Evolutionary conservation across 2,797 vertebrate genomes (phyloP).

Genomic region (Catamblyrhynchus diadema): DNA sequence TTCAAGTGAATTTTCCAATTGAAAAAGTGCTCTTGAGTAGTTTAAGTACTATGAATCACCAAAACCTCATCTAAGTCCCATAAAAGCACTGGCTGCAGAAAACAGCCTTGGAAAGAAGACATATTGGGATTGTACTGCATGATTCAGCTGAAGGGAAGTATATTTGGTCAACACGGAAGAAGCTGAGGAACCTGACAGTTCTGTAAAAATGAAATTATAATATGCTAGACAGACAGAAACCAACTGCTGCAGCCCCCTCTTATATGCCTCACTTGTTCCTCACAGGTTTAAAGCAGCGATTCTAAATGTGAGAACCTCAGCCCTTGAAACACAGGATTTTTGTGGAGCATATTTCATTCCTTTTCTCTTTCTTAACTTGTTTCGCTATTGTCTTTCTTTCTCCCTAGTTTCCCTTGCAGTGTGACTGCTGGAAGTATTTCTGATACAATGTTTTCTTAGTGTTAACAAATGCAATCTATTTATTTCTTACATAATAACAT

Average conservation of each 20-base stretch:
- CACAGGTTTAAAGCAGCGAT: not conserved
- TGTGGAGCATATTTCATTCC: not conserved
- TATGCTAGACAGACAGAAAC: slow-evolving; percentile 21
- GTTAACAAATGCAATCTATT: not conserved
- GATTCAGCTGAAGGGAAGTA: slow-evolving; percentile 74
- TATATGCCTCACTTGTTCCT: not conserved
- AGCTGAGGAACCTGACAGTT: slow-evolving; percentile 47
- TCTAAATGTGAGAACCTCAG: not conserved
- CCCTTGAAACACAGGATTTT: not conserved
- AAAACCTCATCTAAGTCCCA: slow-evolving; percentile 77
- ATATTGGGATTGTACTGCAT: slow-evolving; percentile 66
- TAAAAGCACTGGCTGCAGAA: slow-evolving; percentile 74
- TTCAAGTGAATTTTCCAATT: slow-evolving; percentile 81
- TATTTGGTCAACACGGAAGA: slow-evolving; percentile 70
- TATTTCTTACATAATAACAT: not conserved
- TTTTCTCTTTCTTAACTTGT: not conserved
- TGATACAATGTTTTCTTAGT: not conserved
- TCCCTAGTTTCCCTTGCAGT: not conserved
- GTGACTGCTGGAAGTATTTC: not conserved
- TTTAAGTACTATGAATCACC: slow-evolving; percentile 81
- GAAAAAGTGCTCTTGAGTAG: slow-evolving; percentile 78
- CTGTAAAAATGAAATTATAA: slow-evolving; percentile 59
- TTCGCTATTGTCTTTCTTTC: not conserved
- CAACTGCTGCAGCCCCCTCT: not conserved
- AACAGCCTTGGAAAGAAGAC: slow-evolving; percentile 70